These are phyloP conservation scores for Hylia prasina DNA, from an alignment of 2,113 vertebrate genomes.

Conservation along the genomic window DNA sequence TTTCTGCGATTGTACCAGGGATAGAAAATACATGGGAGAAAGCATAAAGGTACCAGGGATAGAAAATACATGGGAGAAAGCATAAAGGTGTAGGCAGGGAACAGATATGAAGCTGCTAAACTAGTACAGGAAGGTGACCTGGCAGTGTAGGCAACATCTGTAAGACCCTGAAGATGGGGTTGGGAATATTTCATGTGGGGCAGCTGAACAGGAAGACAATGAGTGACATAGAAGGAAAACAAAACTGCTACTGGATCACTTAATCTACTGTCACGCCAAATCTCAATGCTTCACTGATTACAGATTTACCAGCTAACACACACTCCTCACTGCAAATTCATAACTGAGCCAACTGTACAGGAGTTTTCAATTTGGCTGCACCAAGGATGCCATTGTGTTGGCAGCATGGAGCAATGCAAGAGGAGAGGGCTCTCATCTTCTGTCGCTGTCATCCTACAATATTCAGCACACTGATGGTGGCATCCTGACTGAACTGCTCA, in stretches of 20 bases:
- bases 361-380: neutral
- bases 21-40: neutral
- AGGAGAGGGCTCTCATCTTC: neutral
- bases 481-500: neutral
- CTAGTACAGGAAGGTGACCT: neutral
- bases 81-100: neutral
- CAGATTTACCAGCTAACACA: neutral
- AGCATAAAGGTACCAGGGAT: neutral
- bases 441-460: neutral
- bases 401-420: accelerated
- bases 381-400: neutral
- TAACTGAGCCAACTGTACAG: neutral
- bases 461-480: neutral
- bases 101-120: neutral
- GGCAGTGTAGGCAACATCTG: neutral
- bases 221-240: neutral
- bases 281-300: neutral
- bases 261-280: neutral
- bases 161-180: neutral
- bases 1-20: neutral
- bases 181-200: neutral
- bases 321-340: neutral
- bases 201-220: neutral
- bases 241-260: neutral
- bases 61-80: neutral